A percentile compares a stretch with the other conserved stretches of the same genome.
phyloP scores from a whole-genome alignment of 2,888 invertebrate genomes.

The Meiosimyza decipiens region DNA sequence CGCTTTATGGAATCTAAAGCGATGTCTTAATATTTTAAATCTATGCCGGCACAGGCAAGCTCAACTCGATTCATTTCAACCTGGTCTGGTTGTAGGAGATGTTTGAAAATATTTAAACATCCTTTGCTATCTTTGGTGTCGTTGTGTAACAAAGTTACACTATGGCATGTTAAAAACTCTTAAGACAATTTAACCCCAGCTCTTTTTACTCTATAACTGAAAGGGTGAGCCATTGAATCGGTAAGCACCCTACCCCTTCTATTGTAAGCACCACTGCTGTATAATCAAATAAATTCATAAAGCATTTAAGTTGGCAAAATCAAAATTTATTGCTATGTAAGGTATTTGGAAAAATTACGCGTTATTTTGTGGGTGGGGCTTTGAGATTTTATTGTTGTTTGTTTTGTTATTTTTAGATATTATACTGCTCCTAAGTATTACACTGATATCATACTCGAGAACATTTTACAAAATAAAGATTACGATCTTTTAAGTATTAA shows the following conservation, averaged over 20 bases:
- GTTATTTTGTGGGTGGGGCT: constrained; percentile 34
- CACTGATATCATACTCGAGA: too few species aligned
- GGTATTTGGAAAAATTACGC: constrained; percentile 53
- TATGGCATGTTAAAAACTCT: constrained; percentile 55
- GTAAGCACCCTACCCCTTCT: not conserved
- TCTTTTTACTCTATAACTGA: not conserved
- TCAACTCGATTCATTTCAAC: too few species aligned
- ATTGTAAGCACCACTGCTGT: not conserved
- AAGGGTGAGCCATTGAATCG: constrained; percentile 6
- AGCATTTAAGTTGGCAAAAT: constrained; percentile 64
- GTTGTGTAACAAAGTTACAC: constrained; percentile 37
- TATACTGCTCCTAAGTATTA: too few species aligned
- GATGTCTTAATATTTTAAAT: constrained; percentile 40
- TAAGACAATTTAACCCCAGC: constrained; percentile 48
- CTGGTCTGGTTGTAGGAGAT: not conserved
- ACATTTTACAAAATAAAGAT: too few species aligned
- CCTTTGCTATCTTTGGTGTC: constrained; percentile 26
- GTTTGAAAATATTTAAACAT: constrained; percentile 11
- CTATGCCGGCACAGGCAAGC: constrained; percentile 8
- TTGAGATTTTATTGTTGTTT: too few species aligned
- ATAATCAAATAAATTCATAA: constrained; percentile 61
- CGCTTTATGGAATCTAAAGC: constrained; percentile 25
- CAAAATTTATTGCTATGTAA: constrained; percentile 66
- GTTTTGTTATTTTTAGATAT: too few species aligned
- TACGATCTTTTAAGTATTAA: too few species aligned